phyloP scores from a whole-genome alignment of 2,888 invertebrate genomes.

The Habroteleia sp. region DNA sequence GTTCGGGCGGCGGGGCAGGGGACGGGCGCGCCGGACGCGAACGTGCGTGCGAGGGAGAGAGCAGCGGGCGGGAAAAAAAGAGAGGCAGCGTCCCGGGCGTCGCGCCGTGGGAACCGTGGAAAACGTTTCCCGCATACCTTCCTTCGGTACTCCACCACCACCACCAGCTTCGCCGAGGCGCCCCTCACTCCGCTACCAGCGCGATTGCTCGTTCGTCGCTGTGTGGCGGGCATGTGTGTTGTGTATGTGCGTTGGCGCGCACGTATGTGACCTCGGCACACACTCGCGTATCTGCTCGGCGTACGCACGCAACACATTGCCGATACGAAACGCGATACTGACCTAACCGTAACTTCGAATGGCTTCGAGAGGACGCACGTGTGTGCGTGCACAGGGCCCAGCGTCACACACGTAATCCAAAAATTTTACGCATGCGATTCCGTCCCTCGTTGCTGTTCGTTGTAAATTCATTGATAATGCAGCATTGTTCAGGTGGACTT shows the following conservation, averaged over 20 bases:
- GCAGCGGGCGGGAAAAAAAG: constrained; percentile 47
- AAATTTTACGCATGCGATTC: constrained; percentile 7
- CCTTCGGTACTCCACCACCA: constrained; percentile 45
- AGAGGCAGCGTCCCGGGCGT: constrained; percentile 69
- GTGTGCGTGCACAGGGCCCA: constrained; percentile 37
- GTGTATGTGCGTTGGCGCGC: constrained; percentile 8
- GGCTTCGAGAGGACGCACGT: constrained; percentile 49
- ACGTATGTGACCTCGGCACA: constrained; percentile 32
- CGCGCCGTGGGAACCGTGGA: constrained; percentile 80
- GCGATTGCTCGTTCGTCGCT: constrained; percentile 1
- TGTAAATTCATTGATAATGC: constrained; percentile 8
- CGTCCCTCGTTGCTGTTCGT: constrained; percentile 5
- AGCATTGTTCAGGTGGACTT: background rate
- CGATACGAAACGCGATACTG: constrained; percentile 63
- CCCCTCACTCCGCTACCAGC: constrained; percentile 49
- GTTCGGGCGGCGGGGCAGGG: constrained; percentile 9
- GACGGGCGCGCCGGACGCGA: constrained; percentile 25
- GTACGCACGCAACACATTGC: constrained; percentile 44
- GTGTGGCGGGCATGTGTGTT: constrained; percentile 12
- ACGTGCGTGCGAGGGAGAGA: constrained; percentile 50
- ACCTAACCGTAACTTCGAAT: constrained; percentile 62
- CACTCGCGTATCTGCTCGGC: constrained; percentile 15
- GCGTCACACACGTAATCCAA: background rate
- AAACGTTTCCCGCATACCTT: constrained; percentile 79
- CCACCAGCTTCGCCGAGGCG: constrained; percentile 60